phyloP scores from a whole-genome alignment of 1,140 invertebrate species.

The Drosophila ercepeae region DNA sequence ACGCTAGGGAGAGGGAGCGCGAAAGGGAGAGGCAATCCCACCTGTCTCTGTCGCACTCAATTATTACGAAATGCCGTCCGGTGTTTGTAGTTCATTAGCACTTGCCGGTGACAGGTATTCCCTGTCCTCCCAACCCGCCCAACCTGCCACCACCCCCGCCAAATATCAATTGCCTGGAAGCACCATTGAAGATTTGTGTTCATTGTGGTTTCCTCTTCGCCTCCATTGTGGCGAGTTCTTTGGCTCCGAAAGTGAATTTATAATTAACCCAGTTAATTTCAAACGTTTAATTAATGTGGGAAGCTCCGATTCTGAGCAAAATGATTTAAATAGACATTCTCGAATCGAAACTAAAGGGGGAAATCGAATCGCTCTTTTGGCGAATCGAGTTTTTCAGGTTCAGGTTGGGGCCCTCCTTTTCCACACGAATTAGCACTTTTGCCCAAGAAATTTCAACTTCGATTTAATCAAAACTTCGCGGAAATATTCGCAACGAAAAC shows the following conservation, averaged over 20 bases:
- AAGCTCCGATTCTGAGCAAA: constrained; percentile 46
- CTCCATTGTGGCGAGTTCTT: constrained; percentile 13
- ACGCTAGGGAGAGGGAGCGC: constrained; percentile 10
- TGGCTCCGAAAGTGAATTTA: constrained; percentile 73
- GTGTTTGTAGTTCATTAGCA: constrained; percentile 77
- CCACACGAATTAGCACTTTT: no score
- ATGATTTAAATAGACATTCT: constrained; percentile 7
- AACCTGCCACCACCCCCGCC: no score
- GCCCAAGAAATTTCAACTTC: no score
- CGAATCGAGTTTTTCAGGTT: background rate
- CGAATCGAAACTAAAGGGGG: constrained; percentile 4
- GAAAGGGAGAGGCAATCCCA: constrained; percentile 26
- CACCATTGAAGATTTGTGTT: constrained; percentile 71
- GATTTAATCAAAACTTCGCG: no score
- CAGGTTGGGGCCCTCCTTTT: no score
- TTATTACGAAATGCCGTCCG: constrained; percentile 67
- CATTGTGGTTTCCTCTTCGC: constrained; percentile 22
- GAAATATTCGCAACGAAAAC: constrained; percentile 13
- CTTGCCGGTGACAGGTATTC: constrained; percentile 68
- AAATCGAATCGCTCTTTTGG: constrained; percentile 1
- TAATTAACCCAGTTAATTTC: constrained; percentile 62
- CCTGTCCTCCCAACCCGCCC: no score
- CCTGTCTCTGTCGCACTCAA: constrained; percentile 56
- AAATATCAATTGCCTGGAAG: constrained; percentile 61
- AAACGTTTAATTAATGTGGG: constrained; percentile 73